These are phyloP conservation scores for Plebejus anna DNA, from an alignment of 2,888 invertebrate genomes.

Conservation along the genomic window DNA sequence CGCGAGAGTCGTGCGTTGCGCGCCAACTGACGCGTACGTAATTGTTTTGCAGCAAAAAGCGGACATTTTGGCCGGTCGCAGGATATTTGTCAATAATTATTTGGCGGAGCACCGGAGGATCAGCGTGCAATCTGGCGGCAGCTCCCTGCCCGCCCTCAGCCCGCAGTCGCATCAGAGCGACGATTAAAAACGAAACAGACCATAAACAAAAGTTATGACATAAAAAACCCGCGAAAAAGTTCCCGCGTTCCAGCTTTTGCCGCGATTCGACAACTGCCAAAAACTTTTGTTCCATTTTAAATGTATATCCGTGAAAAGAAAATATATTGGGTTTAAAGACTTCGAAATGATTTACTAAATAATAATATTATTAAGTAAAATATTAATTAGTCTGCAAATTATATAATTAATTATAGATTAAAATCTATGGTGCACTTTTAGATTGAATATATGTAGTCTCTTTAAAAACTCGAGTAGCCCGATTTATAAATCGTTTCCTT, in stretches of 20 bases:
- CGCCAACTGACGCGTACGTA: slow-evolving; percentile 64
- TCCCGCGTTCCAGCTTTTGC: slow-evolving; percentile 19
- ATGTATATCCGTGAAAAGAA: slow-evolving; percentile 45
- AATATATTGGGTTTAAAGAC: slow-evolving; percentile 37
- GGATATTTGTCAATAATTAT: slow-evolving; percentile 81
- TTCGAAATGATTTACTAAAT: slow-evolving; percentile 55
- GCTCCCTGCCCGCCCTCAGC: slow-evolving; percentile 75
- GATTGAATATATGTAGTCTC: slow-evolving; percentile 53
- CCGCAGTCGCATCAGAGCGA: slow-evolving; percentile 77
- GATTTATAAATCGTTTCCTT: slow-evolving; percentile 45
- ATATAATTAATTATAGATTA: slow-evolving; percentile 56
- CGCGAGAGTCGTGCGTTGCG: slow-evolving; percentile 42
- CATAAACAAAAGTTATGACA: slow-evolving; percentile 35
- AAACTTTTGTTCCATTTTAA: slow-evolving; percentile 33
- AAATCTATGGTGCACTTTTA: slow-evolving; percentile 73
- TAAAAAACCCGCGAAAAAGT: slow-evolving; percentile 31
- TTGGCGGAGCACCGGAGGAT: slow-evolving; percentile 80
- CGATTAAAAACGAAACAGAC: slow-evolving; percentile 55
- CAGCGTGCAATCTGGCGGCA: slow-evolving; percentile 78
- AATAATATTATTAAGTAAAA: slow-evolving; percentile 53
- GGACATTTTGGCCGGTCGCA: slow-evolving; percentile 79
- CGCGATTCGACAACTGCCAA: slow-evolving; percentile 31
- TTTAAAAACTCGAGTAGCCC: slow-evolving; percentile 49
- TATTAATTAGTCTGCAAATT: slow-evolving; percentile 55
- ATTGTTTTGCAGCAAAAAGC: slow-evolving; percentile 80